Evolutionary conservation across 2,797 vertebrate genomes (phyloP).

Genomic region (Acanthiza pusilla): DNA sequence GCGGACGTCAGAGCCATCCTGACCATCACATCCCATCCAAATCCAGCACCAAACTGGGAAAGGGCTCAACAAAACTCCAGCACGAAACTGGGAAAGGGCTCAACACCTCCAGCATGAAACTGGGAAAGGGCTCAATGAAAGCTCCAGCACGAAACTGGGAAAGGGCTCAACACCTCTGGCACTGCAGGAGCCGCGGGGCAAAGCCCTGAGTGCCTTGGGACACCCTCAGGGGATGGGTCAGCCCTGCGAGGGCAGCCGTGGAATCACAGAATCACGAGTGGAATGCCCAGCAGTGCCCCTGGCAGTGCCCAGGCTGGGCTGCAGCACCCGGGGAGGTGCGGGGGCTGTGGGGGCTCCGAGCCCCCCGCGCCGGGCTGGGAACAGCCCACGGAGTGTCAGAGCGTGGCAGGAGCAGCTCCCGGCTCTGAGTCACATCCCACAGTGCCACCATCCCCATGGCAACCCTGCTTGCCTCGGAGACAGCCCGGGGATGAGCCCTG

Average conservation of each 20-base stretch:
- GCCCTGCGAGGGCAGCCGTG: neutral
- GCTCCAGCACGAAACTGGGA: too few species aligned
- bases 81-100: too few species aligned
- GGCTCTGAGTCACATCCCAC: neutral
- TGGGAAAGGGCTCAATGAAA: too few species aligned
- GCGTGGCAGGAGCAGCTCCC: neutral
- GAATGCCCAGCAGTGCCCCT: neutral
- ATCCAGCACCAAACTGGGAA: neutral
- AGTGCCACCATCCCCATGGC: neutral
- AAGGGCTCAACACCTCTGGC: too few species aligned
- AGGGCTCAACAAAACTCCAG: too few species aligned
- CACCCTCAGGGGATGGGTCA: neutral
- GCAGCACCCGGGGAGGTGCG: neutral
- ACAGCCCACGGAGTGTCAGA: neutral
- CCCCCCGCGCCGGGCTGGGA: neutral
- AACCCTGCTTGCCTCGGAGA: neutral
- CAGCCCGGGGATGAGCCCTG: neutral
- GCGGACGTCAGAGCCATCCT: too few species aligned
- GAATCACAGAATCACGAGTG: rapidly evolving
- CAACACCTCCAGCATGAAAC: too few species aligned
- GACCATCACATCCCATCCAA: neutral
- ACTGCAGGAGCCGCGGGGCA: neutral
- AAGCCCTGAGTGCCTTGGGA: neutral
- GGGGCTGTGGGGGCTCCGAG: neutral
- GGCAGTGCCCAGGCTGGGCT: neutral